Evolutionary conservation across 2,888 invertebrate genomes (phyloP).

Genomic region (Lysandra coridon): DNA sequence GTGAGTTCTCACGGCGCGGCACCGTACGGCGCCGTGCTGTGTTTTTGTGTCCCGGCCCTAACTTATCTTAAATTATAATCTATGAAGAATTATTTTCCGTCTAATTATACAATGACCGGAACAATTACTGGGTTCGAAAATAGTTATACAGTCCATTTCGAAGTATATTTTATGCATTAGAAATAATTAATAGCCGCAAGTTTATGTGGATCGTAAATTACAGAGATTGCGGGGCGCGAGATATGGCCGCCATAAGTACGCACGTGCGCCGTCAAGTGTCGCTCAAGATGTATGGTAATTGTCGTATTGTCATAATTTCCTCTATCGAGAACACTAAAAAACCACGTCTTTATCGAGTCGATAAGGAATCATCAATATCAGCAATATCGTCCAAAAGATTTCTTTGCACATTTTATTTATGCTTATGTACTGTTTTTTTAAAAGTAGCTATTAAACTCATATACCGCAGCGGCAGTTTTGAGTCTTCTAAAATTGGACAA

Average conservation of each 20-base stretch:
- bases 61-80: neutral
- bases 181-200: slow-evolving; percentile 42
- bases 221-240: slow-evolving; percentile 40
- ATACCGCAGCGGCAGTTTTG: neutral
- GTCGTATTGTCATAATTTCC: slow-evolving; percentile 19
- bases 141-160: slow-evolving; percentile 19
- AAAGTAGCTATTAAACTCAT: neutral
- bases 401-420: neutral
- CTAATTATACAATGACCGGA: neutral
- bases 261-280: slow-evolving; percentile 39
- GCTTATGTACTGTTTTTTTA: too few relatives aligned
- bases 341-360: neutral
- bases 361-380: neutral
- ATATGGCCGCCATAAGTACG: slow-evolving; percentile 36
- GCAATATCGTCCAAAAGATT: neutral
- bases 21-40: too few relatives aligned
- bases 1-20: too few relatives aligned
- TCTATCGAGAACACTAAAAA: slow-evolving; percentile 21
- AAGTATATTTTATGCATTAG: slow-evolving; percentile 37
- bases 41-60: too few relatives aligned
- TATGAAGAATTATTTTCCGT: neutral
- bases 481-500: neutral
- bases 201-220: slow-evolving; percentile 48
- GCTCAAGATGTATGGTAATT: slow-evolving; percentile 7
- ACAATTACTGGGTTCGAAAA: neutral